A percentile compares a stretch with the other conserved stretches of the same genome.
phyloP scores from a whole-genome alignment of 2,113 vertebrate species.

The Solea senegalensis region DNA sequence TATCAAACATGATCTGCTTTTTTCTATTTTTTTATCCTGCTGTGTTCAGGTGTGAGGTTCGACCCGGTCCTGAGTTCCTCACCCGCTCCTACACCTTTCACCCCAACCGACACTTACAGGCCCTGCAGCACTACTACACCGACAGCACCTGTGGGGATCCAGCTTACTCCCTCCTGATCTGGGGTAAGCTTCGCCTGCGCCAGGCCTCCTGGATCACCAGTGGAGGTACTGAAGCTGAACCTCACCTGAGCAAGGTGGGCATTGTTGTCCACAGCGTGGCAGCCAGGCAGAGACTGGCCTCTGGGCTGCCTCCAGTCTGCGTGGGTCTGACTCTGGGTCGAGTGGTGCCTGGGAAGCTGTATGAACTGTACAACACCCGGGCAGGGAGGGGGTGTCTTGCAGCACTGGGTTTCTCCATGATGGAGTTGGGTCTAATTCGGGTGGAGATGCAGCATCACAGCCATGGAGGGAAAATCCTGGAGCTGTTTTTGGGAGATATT shows the following conservation, averaged over 20 bases:
- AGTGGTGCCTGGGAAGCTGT: constrained; percentile 78
- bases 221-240: constrained; percentile 88
- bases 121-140: constrained; percentile 89
- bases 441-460: constrained; percentile 82
- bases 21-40: neutral
- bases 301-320: constrained; percentile 80
- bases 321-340: constrained; percentile 57
- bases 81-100: constrained; percentile 89
- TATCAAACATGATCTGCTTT: no score
- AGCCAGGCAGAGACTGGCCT: constrained; percentile 75
- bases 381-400: constrained; percentile 78
- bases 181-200: constrained; percentile 86
- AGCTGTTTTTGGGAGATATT: constrained; percentile 90
- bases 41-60: constrained; percentile 87
- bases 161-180: constrained; percentile 87
- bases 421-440: constrained; percentile 86
- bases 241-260: constrained; percentile 88
- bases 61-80: constrained; percentile 91
- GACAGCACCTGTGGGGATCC: constrained; percentile 86
- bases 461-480: constrained; percentile 80
- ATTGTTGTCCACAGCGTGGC: constrained; percentile 86
- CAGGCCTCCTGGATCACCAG: constrained; percentile 92
- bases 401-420: constrained; percentile 87
- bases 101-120: constrained; percentile 86
- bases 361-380: constrained; percentile 85